These are phyloP conservation scores for Gallinago undulata DNA, from an alignment of 2,113 vertebrate species.

Conservation along the genomic window DNA sequence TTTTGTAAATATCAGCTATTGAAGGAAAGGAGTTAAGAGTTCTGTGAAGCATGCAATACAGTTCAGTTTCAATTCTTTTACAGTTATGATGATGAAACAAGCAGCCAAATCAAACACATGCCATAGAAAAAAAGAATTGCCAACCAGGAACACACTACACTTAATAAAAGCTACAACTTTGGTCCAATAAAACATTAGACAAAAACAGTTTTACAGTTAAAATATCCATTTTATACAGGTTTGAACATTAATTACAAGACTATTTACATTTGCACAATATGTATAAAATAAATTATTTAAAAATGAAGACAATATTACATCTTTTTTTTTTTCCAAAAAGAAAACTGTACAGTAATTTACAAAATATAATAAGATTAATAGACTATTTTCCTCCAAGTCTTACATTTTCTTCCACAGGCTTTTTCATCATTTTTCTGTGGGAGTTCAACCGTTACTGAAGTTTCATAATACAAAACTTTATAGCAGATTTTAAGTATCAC, in stretches of 20 bases:
- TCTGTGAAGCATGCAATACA: slow-evolving; percentile 88
- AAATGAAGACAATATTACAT: slow-evolving; percentile 92
- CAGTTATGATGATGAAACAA: slow-evolving; percentile 82
- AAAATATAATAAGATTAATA: slow-evolving; percentile 74
- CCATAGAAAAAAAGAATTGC: slow-evolving; percentile 79
- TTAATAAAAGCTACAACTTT: slow-evolving; percentile 88
- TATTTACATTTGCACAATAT: slow-evolving; percentile 99
- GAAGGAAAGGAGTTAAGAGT: slow-evolving; percentile 71
- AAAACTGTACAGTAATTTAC: slow-evolving; percentile 89
- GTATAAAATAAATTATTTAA: slow-evolving; percentile 99
- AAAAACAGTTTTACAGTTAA: slow-evolving; percentile 92
- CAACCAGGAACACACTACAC: slow-evolving; percentile 80
- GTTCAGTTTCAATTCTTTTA: slow-evolving; percentile 80
- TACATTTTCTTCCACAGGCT: slow-evolving; percentile 70
- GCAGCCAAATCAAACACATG: slow-evolving; percentile 83
- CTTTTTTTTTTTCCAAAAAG: slow-evolving; percentile 70
- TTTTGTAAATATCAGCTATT: slow-evolving; percentile 76
- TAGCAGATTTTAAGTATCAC: slow-evolving; percentile 26
- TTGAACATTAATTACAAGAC: slow-evolving; percentile 95
- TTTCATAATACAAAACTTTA: slow-evolving; percentile 50
- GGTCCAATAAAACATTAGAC: slow-evolving; percentile 98
- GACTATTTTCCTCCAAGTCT: slow-evolving; percentile 60
- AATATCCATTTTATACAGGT: slow-evolving; percentile 94
- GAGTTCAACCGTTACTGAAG: slow-evolving; percentile 52
- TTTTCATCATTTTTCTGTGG: slow-evolving; percentile 58